Conservation (phyloP, 2,113 vertebrate genomes). For the Alosa alosa region DNA sequence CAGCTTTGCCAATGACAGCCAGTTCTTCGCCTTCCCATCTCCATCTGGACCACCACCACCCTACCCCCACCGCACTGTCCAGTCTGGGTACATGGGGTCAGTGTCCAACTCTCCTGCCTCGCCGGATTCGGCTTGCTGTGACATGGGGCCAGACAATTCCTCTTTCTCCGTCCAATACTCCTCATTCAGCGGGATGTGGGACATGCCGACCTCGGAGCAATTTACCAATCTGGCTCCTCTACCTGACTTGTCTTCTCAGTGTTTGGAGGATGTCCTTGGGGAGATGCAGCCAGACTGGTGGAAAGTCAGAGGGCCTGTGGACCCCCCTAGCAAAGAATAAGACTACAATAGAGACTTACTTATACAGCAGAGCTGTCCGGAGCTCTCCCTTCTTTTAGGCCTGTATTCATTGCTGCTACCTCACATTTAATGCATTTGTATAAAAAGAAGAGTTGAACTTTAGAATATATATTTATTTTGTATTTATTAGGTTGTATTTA, state of each 20-base stretch:
- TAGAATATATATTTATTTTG: not conserved
- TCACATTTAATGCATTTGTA: not conserved
- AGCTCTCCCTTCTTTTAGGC: not conserved
- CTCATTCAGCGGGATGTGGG: slow-evolving; percentile 30
- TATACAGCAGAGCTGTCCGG: not conserved
- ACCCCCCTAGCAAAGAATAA: slow-evolving; percentile 31
- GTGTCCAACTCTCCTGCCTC: slow-evolving; percentile 40
- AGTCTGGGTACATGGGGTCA: slow-evolving; percentile 25
- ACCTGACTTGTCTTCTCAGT: slow-evolving; percentile 46
- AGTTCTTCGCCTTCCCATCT: slow-evolving; percentile 36
- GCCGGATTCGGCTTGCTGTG: slow-evolving; percentile 51
- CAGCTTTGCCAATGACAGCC: slow-evolving; percentile 24
- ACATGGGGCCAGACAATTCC: slow-evolving; percentile 39
- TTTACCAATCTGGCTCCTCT: slow-evolving; percentile 33
- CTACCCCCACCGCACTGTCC: slow-evolving; percentile 39
- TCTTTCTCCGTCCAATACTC: slow-evolving; percentile 26
- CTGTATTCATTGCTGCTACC: not conserved
- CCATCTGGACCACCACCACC: slow-evolving; percentile 32
- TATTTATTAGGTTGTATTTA: slow-evolving; percentile 5
- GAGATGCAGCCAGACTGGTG: slow-evolving; percentile 49
- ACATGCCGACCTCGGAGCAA: slow-evolving; percentile 34
- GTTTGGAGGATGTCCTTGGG: slow-evolving; percentile 48
- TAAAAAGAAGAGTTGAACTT: not conserved
- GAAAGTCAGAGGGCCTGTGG: slow-evolving; percentile 46
- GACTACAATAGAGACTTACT: not conserved